phyloP scores from a whole-genome alignment of 2,797 vertebrate species.

The Capromys pilorides region DNA sequence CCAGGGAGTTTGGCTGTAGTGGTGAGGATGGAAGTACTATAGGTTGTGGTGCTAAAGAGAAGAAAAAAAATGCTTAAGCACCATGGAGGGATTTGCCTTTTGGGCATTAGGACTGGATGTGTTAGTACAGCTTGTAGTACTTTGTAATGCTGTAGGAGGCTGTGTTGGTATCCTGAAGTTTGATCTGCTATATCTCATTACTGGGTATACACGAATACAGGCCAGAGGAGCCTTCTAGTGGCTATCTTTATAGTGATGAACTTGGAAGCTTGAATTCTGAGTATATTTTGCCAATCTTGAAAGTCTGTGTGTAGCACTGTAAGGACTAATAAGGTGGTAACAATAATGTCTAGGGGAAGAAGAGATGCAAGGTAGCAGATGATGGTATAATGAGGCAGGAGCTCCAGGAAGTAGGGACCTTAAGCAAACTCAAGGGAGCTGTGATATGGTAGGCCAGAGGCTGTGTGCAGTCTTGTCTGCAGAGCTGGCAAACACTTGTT shows the following conservation, averaged over 20 bases:
- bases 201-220: not conserved
- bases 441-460: not conserved
- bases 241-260: not conserved
- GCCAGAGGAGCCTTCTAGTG: not conserved
- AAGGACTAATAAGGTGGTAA: not conserved
- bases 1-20: slow-evolving; percentile 32
- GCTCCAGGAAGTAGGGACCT: not conserved
- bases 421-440: not conserved
- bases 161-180: not conserved
- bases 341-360: not conserved
- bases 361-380: not conserved
- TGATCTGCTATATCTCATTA: not conserved
- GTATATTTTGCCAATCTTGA: not conserved
- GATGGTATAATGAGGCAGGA: not conserved
- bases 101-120: not conserved
- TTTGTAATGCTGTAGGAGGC: not conserved
- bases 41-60: slow-evolving; percentile 13
- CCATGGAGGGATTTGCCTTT: not conserved
- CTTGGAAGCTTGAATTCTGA: slow-evolving; percentile 32
- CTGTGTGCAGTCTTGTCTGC: not conserved
- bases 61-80: not conserved
- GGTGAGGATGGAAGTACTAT: slow-evolving; percentile 15
- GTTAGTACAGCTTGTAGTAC: not conserved
- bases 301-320: not conserved
- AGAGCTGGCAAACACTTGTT: not conserved